These are phyloP conservation scores for Ochropacha duplaris DNA, from an alignment of 2,888 invertebrate genomes.

Conservation along the genomic window DNA sequence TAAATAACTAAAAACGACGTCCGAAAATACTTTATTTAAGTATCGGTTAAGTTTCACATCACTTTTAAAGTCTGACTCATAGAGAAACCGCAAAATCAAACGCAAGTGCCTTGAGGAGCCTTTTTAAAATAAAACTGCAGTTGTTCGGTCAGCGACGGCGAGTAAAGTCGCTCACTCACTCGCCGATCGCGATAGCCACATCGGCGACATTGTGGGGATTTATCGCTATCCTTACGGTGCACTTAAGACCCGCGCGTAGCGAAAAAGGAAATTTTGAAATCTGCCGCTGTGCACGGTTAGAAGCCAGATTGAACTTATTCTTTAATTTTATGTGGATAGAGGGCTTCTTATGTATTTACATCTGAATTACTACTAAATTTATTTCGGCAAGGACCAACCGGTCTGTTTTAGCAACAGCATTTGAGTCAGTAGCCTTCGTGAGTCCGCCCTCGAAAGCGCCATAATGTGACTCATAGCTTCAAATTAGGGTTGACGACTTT, in stretches of 20 bases:
- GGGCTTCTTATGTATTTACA: background rate
- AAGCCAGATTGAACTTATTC: background rate
- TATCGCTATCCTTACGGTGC: constrained; percentile 34
- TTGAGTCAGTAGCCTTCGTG: too few relatives aligned
- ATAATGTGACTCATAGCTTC: too few relatives aligned
- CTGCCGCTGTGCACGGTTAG: constrained; percentile 13
- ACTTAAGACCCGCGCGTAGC: constrained; percentile 34
- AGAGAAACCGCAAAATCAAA: constrained; percentile 32
- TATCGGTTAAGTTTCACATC: background rate
- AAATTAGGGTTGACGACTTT: background rate
- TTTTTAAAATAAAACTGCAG: constrained; percentile 39
- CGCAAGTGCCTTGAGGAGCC: constrained; percentile 22
- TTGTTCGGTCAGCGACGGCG: constrained; percentile 29
- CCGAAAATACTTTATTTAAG: background rate
- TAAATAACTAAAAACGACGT: too few relatives aligned
- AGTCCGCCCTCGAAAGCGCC: too few relatives aligned
- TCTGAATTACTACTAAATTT: too few relatives aligned
- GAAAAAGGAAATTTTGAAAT: constrained; percentile 43
- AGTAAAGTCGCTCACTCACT: background rate
- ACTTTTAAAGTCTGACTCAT: constrained; percentile 8
- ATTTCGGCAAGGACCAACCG: too few relatives aligned
- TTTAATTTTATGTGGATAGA: background rate
- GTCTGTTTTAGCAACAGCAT: too few relatives aligned
- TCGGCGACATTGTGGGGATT: constrained; percentile 30
- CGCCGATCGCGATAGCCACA: constrained; percentile 2